Conservation (phyloP, 2,797 vertebrate genomes). For the Diglossa cyanea region DNA sequence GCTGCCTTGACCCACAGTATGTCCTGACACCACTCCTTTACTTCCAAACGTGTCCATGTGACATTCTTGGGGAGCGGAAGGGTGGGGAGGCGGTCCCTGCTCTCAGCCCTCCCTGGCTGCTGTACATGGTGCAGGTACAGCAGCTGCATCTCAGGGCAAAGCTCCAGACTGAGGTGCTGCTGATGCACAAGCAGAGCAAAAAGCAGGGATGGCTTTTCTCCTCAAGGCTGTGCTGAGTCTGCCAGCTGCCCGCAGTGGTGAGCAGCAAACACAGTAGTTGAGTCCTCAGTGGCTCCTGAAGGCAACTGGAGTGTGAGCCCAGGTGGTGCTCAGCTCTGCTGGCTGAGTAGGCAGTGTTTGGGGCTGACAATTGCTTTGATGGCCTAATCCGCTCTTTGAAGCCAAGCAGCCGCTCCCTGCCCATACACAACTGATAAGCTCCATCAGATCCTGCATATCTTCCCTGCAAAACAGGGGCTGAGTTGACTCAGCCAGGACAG, state of each 20-base stretch:
- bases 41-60: accelerated
- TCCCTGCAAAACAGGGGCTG: neutral
- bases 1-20: neutral
- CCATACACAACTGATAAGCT: neutral
- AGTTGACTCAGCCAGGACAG: conserved; percentile 5
- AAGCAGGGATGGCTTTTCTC: neutral
- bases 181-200: neutral
- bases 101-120: neutral
- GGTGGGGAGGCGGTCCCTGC: neutral
- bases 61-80: neutral
- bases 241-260: neutral
- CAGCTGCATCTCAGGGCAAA: neutral
- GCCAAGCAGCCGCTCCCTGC: neutral
- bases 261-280: neutral
- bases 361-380: conserved; percentile 9
- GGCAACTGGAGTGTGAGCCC: neutral
- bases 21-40: neutral
- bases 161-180: neutral
- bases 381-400: conserved; percentile 54
- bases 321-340: neutral
- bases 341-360: neutral
- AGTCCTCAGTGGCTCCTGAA: neutral
- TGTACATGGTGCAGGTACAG: accelerated
- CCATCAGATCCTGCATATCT: neutral
- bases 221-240: neutral